Conservation (phyloP, 2,888 invertebrate genomes). For the Andrena minutula region DNA sequence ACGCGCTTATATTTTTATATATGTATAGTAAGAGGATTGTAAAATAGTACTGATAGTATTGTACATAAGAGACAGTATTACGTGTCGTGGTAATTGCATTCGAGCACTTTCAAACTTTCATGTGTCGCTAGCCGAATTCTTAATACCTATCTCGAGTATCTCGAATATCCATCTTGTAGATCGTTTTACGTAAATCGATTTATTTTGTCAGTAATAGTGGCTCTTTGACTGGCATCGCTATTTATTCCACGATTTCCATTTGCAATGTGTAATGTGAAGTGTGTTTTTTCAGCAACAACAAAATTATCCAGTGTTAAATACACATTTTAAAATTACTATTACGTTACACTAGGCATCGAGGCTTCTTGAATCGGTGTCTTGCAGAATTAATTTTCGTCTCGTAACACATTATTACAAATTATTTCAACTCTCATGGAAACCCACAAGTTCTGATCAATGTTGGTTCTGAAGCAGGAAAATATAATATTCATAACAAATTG, state of each 20-base stretch:
- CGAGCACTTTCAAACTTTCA: slow-evolving; percentile 18
- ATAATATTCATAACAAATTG: not conserved
- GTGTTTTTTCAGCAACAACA: not conserved
- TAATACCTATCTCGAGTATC: slow-evolving; percentile 1
- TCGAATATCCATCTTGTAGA: slow-evolving; percentile 26
- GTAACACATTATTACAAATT: not conserved
- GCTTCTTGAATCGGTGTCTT: not conserved
- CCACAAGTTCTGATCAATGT: not conserved
- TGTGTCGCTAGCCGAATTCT: slow-evolving; percentile 8
- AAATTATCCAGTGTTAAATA: not conserved
- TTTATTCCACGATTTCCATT: not conserved
- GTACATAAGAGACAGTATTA: slow-evolving; percentile 52
- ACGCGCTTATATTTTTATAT: slow-evolving; percentile 64
- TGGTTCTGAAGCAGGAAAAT: not conserved
- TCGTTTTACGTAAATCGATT: not conserved
- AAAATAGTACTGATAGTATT: slow-evolving; percentile 43
- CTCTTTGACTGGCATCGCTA: slow-evolving; percentile 24
- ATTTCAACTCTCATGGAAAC: not conserved
- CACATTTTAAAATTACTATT: not conserved
- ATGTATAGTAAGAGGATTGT: slow-evolving; percentile 54
- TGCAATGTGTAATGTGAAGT: not conserved
- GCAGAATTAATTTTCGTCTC: not conserved
- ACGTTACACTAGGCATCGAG: not conserved
- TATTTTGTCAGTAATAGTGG: slow-evolving; percentile 4
- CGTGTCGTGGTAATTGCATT: slow-evolving; percentile 39